Evolutionary conservation across 2,113 vertebrate species (phyloP), one percentile per base, ranked within the genome.

Genomic region (Tyrannus savana): DNA sequence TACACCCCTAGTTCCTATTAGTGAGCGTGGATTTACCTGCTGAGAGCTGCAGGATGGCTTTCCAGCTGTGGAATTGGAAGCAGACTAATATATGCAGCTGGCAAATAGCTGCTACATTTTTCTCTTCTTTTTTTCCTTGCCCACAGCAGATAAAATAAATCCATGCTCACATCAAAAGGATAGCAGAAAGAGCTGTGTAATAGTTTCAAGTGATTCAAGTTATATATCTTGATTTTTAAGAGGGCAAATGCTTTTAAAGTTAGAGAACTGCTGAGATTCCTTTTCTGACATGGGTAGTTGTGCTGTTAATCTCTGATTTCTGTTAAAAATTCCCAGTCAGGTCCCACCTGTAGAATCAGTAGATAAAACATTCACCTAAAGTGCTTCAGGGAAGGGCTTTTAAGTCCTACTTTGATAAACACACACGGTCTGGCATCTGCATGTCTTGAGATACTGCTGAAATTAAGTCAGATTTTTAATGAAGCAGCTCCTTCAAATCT

Each of bases 381-480:
- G 80, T 84, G 93, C 91, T 87, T 79, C 31, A 25, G 91, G 93
- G 69, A 75, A 93, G 23, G 41, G 44, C 92, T 94, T 94, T 93
- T 75, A 92, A 90, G 76, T 78, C 37, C 17, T 37, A 16, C 59
- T 67, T 55, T 75, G 76, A 86, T 90, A 72, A 95, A 92, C 37
- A 16, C 44, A 10, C 23, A 19, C 0, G 13, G 59, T 88, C 85
- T 91, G 92, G 73, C 73, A 78, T 84, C 86, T 93, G 82, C 41
- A 5, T 55, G 49, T 74, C 80, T 93, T 80, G 76, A 95, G 93
- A 93, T 78, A 66, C 66, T 9, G 3, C 44, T 84, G 88, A 89
- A 88, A 94, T 88, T 50, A 74, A 92, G 83, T 94, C 90, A 93
- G 73, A 64, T 64, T 94, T 95, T 84, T 86, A 90, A 94, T 74